These are phyloP conservation scores for Dexiosoma caninum DNA, from an alignment of 2,888 invertebrate genomes.

Conservation along the genomic window DNA sequence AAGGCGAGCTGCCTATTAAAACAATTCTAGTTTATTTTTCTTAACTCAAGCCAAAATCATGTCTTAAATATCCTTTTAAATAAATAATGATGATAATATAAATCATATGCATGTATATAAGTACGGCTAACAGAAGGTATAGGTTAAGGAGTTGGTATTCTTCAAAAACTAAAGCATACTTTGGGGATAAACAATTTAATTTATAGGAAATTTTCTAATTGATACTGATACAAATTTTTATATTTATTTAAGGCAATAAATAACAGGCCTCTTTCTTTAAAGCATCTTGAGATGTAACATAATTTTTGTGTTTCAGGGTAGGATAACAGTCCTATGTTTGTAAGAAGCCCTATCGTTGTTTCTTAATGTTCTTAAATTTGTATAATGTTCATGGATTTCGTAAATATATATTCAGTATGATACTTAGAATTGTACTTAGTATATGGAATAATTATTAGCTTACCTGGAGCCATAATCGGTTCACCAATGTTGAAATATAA, in stretches of 20 bases:
- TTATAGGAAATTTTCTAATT: not conserved
- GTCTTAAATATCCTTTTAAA: not conserved
- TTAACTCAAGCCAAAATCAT: conserved; percentile 18
- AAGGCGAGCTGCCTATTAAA: too few species aligned
- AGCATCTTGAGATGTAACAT: not conserved
- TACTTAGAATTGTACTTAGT: not conserved
- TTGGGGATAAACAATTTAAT: not conserved
- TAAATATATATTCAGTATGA: not conserved
- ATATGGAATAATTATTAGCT: conserved; percentile 69
- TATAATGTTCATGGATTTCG: not conserved
- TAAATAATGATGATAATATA: not conserved
- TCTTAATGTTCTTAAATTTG: not conserved
- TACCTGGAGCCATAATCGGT: conserved; percentile 92
- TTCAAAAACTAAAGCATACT: conserved; percentile 13
- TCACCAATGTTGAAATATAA: conserved; percentile 95
- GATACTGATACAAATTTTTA: not conserved
- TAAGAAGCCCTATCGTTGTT: too few species aligned
- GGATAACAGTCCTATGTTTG: not conserved
- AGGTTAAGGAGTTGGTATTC: not conserved
- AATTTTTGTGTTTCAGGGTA: not conserved
- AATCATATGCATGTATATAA: too few species aligned
- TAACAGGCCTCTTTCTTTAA: too few species aligned
- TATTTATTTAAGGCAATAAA: not conserved
- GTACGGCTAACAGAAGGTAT: not conserved
- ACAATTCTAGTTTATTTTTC: not conserved